Evolutionary conservation across 2,888 invertebrate species (phyloP).

Genomic region (Apoda limacodes): DNA sequence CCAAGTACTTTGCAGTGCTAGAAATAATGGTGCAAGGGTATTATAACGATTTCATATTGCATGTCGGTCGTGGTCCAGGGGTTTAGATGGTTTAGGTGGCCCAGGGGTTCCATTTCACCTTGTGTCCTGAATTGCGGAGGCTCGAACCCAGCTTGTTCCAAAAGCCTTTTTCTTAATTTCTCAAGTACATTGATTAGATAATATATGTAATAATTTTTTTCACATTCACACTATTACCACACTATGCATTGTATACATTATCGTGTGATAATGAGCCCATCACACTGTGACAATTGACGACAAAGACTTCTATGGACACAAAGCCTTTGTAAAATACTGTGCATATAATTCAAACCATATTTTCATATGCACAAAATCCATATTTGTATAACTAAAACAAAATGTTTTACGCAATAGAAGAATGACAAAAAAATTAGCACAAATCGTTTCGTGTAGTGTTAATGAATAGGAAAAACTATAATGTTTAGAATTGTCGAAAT

Average conservation of each 20-base stretch:
- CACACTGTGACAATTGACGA: constrained; percentile 40
- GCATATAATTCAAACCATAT: constrained; percentile 10
- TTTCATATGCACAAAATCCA: neutral
- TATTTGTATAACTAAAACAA: constrained; percentile 4
- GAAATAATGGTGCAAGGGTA: no score
- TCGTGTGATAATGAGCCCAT: constrained; percentile 33
- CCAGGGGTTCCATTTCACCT: no score
- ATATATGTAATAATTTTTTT: constrained; percentile 17
- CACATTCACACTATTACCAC: constrained; percentile 9
- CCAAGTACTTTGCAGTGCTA: no score
- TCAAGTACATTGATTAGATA: no score
- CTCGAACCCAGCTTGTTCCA: no score
- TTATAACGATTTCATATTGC: no score
- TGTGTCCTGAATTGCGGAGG: no score
- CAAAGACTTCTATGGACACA: constrained; percentile 23
- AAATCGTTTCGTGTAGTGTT: constrained; percentile 31
- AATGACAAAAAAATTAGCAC: constrained; percentile 27
- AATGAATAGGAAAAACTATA: constrained; percentile 28
- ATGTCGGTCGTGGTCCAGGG: no score
- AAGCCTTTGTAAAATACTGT: constrained; percentile 10
- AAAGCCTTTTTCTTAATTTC: no score
- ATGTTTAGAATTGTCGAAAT: constrained; percentile 23
- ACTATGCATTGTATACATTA: constrained; percentile 4
- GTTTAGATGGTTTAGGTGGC: no score
- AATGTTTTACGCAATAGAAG: constrained; percentile 10